These are phyloP conservation scores for Papilio aristodemus DNA, from an alignment of 1,140 invertebrate genomes.

Conservation along the genomic window DNA sequence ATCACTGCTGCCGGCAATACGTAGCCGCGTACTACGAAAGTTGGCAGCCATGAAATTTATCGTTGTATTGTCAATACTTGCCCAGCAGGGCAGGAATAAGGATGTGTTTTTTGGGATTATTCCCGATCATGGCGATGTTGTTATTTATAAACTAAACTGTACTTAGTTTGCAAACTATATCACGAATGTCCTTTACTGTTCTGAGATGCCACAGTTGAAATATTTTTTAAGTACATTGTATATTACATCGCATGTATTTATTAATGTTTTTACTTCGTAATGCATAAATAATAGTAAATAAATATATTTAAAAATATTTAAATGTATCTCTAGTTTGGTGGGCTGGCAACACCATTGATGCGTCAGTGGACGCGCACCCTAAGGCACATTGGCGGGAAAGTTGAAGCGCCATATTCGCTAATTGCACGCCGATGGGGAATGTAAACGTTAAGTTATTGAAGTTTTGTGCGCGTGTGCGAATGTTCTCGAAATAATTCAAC, in stretches of 20 bases:
- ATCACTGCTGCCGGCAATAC: slow-evolving; percentile 32
- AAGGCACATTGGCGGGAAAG: slow-evolving; percentile 31
- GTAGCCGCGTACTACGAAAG: slow-evolving; percentile 35
- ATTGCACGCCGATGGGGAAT: slow-evolving; percentile 36
- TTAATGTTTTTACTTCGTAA: too few relatives aligned
- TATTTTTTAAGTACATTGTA: too few relatives aligned
- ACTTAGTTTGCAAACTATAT: too few relatives aligned
- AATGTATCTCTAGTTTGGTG: not conserved
- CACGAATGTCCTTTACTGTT: too few relatives aligned
- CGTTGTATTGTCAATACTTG: slow-evolving; percentile 41
- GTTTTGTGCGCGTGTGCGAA: slow-evolving; percentile 46
- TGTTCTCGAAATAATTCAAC: slow-evolving; percentile 54
- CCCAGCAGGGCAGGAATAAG: slow-evolving; percentile 13
- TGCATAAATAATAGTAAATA: too few relatives aligned
- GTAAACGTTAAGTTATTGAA: slow-evolving; percentile 39
- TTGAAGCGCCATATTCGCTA: slow-evolving; percentile 35
- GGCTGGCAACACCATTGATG: not conserved
- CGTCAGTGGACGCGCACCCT: not conserved
- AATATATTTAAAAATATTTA: too few relatives aligned
- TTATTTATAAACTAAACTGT: too few relatives aligned
- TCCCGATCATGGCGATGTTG: too few relatives aligned
- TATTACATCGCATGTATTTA: too few relatives aligned
- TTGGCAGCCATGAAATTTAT: slow-evolving; percentile 42
- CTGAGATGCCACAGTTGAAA: too few relatives aligned
- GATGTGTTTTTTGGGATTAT: not conserved